Conservation (phyloP, 30 jellyfish, hydroid and myxozoan genomes). For the Pseudorhiza aurosa region DNA sequence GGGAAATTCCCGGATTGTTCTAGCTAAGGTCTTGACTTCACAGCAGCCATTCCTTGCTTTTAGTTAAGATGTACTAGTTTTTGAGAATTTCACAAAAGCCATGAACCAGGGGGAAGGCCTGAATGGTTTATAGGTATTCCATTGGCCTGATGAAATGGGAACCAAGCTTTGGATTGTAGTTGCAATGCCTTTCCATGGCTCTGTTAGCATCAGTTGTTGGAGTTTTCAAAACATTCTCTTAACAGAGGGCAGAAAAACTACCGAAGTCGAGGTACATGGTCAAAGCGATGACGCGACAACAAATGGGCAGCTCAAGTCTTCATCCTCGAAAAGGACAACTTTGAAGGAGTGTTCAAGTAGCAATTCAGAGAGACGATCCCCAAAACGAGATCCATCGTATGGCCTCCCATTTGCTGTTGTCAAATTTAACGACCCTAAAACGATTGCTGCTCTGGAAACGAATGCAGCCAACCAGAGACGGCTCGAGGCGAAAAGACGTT, state of each 20-base stretch:
- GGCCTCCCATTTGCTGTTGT: constrained; percentile 75
- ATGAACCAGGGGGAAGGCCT: too few species aligned
- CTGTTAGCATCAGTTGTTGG: too few species aligned
- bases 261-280: not conserved
- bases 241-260: constrained; percentile 5
- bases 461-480: constrained; percentile 66
- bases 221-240: too few species aligned
- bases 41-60: too few species aligned
- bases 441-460: constrained; percentile 54
- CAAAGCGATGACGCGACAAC: not conserved
- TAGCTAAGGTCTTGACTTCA: too few species aligned
- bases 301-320: not conserved
- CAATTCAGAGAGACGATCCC: constrained; percentile 5
- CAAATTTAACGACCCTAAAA: constrained; percentile 41
- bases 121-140: too few species aligned
- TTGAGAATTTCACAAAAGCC: too few species aligned
- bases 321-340: constrained; percentile 11
- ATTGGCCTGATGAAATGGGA: too few species aligned
- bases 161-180: too few species aligned
- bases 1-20: too few species aligned
- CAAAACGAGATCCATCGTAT: constrained; percentile 58
- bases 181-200: too few species aligned
- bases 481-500: constrained; percentile 71
- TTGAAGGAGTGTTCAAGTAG: not conserved
- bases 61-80: too few species aligned